Evolutionary conservation across 2,888 invertebrate species (phyloP).

Genomic region (Agapostemon virescens): DNA sequence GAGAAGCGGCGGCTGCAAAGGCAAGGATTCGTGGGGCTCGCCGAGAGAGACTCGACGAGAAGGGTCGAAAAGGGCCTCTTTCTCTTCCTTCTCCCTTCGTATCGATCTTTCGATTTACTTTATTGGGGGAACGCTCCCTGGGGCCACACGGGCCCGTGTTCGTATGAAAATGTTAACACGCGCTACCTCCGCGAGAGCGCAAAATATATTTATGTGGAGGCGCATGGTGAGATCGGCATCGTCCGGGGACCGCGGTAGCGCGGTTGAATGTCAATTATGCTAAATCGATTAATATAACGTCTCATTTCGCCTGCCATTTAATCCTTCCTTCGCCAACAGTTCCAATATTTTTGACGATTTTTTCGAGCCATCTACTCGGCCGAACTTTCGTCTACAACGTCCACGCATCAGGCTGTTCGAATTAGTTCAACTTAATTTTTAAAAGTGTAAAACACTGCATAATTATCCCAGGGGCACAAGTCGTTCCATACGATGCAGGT

Average conservation of each 20-base stretch:
- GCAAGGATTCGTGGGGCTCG: constrained; percentile 42
- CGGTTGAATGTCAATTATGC: constrained; percentile 47
- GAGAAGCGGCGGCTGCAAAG: constrained; percentile 53
- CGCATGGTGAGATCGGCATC: constrained; percentile 17
- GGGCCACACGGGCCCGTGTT: constrained; percentile 27
- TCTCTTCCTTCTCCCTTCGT: constrained; percentile 42
- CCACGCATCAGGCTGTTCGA: too few species aligned
- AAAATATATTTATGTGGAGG: constrained; percentile 51
- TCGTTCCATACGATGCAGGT: not conserved
- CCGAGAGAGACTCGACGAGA: constrained; percentile 35
- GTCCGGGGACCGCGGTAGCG: constrained; percentile 37
- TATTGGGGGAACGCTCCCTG: constrained; percentile 42
- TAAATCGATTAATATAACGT: constrained; percentile 36
- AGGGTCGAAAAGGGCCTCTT: constrained; percentile 25
- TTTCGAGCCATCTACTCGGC: not conserved
- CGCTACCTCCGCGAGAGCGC: constrained; percentile 39
- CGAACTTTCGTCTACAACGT: too few species aligned
- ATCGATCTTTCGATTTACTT: constrained; percentile 53
- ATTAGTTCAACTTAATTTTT: too few species aligned
- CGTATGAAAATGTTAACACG: constrained; percentile 52
- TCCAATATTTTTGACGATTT: not conserved
- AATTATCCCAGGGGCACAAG: not conserved
- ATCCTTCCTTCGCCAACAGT: not conserved
- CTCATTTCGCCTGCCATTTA: not conserved
- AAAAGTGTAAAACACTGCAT: not conserved